Evolutionary conservation across 2,113 vertebrate species (phyloP), one percentile per base, ranked within the genome.

Genomic region (Dipodomys ordii): DNA sequence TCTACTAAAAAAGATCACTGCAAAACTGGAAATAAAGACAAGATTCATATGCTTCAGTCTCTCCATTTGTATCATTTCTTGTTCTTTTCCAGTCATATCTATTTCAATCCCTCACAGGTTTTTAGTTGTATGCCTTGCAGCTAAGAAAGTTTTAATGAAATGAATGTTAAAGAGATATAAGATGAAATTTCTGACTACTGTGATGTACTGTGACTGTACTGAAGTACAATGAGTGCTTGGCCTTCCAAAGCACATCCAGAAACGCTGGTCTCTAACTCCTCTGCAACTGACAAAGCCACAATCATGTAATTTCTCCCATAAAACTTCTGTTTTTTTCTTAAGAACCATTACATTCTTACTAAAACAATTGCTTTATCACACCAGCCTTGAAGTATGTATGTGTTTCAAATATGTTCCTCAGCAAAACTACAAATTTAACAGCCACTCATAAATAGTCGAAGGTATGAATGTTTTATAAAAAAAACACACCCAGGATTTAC

Each of bases 351-450:
- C 27, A 30, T 87, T 87, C 35, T 91, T 91, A 89, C 57, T 83
- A 94, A 89, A 49, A 65, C 49, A 91, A 94, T 71, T 11, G 23
- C 62, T 88, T 74, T 25, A 81, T 89, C 62, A 86, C 3, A 80
- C 76, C 71, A 86, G 49, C 64, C 83, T 91, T 89, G 35, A 95
- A 91, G 73, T 87, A 6, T 83, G 9, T 12, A 49, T 78, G 81
- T 35, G 88, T 35, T 87, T 96, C 85, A 94, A 96, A 95, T 87
- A 80, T 93, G 93, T 87, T 53, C 93, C 67, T 89, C 81, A 89
- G 90, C 77, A 93, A 95, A 96, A 94, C 95, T 93, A 94, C 78
- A 94, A 94, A 96, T 95, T 95, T 83, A 96, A 93, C 60, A 84
- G 35, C 64, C 82, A 95, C 68, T 95, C 73, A 84, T 78, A 94